Percentiles rank a stretch among this genome's conserved stretches.
These are phyloP conservation scores for Capitella teleta DNA, from an alignment of 1,140 invertebrate species.

Conservation along the genomic window DNA sequence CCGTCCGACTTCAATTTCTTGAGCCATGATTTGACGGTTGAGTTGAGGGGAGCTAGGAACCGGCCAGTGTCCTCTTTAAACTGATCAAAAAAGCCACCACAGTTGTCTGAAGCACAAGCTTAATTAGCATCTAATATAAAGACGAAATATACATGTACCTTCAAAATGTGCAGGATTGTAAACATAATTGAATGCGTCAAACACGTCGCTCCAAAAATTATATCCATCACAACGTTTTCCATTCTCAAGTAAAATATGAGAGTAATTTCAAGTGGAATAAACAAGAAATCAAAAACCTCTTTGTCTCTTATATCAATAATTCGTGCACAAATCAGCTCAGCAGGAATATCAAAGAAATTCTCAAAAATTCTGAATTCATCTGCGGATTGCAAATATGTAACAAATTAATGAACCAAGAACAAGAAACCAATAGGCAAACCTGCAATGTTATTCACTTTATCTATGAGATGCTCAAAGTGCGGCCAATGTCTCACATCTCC, in stretches of 20 bases:
- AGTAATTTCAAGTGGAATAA: background rate
- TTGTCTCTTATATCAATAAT: constrained; percentile 59
- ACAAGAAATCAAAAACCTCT: constrained; percentile 17
- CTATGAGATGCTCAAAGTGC: constrained; percentile 19
- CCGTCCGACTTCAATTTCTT: constrained; percentile 47
- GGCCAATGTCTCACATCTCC: constrained; percentile 52
- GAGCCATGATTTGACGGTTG: constrained; percentile 55
- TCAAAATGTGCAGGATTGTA: constrained; percentile 45
- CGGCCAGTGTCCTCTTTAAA: constrained; percentile 53
- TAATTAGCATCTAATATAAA: constrained; percentile 32
- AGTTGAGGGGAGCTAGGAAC: constrained; percentile 53
- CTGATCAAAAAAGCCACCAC: constrained; percentile 49
- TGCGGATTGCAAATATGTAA: constrained; percentile 11
- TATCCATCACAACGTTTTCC: constrained; percentile 10
- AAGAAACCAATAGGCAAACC: background rate
- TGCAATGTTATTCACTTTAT: constrained; percentile 21
- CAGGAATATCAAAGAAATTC: constrained; percentile 66
- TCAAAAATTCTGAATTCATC: constrained; percentile 51
- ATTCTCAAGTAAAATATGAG: constrained; percentile 11
- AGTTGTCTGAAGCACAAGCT: constrained; percentile 14
- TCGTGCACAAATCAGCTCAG: constrained; percentile 56
- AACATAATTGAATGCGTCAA: constrained; percentile 52
- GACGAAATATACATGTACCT: too few relatives aligned
- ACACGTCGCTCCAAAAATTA: constrained; percentile 54
- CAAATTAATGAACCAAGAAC: background rate